Evolutionary conservation across 2,797 vertebrate genomes (phyloP).

Genomic region (Sandelia bainsii): DNA sequence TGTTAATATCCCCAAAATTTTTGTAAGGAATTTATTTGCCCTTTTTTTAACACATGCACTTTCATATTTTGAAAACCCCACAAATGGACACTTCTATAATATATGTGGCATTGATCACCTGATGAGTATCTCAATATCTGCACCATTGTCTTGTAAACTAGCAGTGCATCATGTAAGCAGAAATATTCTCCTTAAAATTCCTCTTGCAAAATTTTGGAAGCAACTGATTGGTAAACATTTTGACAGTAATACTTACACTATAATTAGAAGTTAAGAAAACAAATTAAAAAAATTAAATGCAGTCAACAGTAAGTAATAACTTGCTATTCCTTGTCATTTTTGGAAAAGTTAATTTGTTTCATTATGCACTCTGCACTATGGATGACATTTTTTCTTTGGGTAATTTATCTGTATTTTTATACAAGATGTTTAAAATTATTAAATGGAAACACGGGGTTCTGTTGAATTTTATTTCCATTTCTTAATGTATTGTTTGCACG

Average conservation of each 20-base stretch:
- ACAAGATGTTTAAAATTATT: conserved; percentile 3
- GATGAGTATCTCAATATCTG: too few species aligned
- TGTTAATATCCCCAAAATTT: background rate
- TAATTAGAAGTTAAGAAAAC: too few species aligned
- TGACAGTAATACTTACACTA: too few species aligned
- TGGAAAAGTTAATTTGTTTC: conserved; percentile 19
- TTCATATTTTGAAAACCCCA: background rate
- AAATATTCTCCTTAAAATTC: too few species aligned
- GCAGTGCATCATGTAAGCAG: too few species aligned
- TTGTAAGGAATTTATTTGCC: too few species aligned
- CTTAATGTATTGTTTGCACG: conserved; percentile 8
- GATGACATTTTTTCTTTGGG: conserved; percentile 11
- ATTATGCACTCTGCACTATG: background rate
- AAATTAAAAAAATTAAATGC: too few species aligned
- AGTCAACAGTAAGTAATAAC: background rate
- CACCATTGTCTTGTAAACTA: too few species aligned
- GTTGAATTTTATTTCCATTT: conserved; percentile 4
- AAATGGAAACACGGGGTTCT: conserved; percentile 1
- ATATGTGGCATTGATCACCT: background rate
- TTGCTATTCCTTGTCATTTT: background rate
- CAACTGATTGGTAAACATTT: too few species aligned
- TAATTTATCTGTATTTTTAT: background rate
- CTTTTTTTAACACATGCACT: background rate
- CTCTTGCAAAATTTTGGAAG: too few species aligned
- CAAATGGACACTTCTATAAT: background rate